Base-by-base conservation (phyloP, 2,797 vertebrate species). In the Pipistrellus kuhlii region DNA sequence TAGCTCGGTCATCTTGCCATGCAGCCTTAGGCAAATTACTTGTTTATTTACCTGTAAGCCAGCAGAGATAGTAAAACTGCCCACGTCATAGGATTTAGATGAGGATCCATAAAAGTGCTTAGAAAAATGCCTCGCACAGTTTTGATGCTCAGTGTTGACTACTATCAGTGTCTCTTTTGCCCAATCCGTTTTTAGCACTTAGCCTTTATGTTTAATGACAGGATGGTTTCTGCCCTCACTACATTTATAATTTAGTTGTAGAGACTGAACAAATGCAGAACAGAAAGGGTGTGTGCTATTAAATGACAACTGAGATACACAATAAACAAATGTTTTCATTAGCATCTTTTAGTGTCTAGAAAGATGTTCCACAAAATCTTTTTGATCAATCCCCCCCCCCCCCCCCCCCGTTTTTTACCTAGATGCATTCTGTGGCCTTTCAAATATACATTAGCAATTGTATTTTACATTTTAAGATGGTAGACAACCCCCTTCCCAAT, bases 381-480 rank as follows among this genome's bases (percentile, higher is more conserved):
- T 94, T 62, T 78, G 68, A 85, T 41, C 17, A 3, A 25, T 38
- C 73, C 55, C 69, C 64, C 51, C 46, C 75, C 6, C 64, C n/a
- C 51, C 44, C 69, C 3, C 64, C 51, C 30, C 12, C 59, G n/a
- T n/a, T n/a, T 81, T 48, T 80, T 71, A 91, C 51, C 53, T 88
- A 93, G 71, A 53, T 86, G 76, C 11, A 73, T 15, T 83, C 59
- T 80, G 44, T 82, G 75, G 18, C 23, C 88, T 93, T 92, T 86
- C 25, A 17, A 83, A 86, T 92, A 59, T 64, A 59, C 25, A 48
- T 44, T 6, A 81, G 53, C 69, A 88, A 78, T 90, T 94, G 75
- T 72, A 46, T 90, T 92, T 17, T 72, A 84, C 27, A 38, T 93
- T 88, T 88, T 59, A 88, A 85, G 71, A 91, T 83, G 82, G 68